Evolutionary conservation across 2,888 invertebrate species (phyloP).

Genomic region (Poecilus cupreus): DNA sequence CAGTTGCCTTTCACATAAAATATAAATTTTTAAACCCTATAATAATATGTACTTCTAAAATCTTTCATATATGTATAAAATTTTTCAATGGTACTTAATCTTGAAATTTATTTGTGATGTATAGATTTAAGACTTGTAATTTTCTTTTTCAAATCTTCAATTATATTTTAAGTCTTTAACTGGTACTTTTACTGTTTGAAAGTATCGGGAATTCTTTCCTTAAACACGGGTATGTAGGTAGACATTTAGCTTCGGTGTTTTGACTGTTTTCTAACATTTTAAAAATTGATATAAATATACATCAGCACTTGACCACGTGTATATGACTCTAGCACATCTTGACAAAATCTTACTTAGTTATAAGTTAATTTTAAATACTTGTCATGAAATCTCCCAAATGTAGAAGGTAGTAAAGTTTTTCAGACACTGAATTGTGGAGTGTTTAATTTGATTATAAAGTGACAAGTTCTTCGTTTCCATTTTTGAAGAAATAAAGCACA

Average conservation of each 20-base stretch:
- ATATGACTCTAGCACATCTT: conserved; percentile 37
- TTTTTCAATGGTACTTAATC: conserved; percentile 44
- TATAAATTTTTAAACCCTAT: conserved; percentile 24
- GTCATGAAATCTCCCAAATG: conserved; percentile 19
- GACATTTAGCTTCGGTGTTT: conserved; percentile 41
- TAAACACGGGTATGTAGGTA: conserved; percentile 52
- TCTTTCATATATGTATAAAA: conserved; percentile 35
- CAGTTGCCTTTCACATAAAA: conserved; percentile 50
- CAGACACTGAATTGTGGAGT: not conserved
- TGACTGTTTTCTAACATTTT: conserved; percentile 38
- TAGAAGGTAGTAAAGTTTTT: not conserved
- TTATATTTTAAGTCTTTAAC: not conserved
- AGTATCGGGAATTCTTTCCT: conserved; percentile 1
- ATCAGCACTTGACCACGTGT: conserved; percentile 46
- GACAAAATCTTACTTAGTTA: conserved; percentile 13
- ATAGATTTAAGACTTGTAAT: not conserved
- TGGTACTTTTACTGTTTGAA: conserved; percentile 38
- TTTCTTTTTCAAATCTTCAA: not conserved
- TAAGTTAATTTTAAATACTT: conserved; percentile 21
- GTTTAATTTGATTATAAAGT: not conserved
- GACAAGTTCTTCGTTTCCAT: conserved; percentile 9
- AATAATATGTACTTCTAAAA: conserved; percentile 26
- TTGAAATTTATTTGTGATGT: conserved; percentile 39
- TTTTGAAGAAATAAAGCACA: conserved; percentile 50
- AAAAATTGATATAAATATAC: conserved; percentile 35